A percentile compares a stretch with the other conserved stretches of the same genome.
Conservation (phyloP, 2,888 invertebrate genomes). For the Protodeltote pygarga region DNA sequence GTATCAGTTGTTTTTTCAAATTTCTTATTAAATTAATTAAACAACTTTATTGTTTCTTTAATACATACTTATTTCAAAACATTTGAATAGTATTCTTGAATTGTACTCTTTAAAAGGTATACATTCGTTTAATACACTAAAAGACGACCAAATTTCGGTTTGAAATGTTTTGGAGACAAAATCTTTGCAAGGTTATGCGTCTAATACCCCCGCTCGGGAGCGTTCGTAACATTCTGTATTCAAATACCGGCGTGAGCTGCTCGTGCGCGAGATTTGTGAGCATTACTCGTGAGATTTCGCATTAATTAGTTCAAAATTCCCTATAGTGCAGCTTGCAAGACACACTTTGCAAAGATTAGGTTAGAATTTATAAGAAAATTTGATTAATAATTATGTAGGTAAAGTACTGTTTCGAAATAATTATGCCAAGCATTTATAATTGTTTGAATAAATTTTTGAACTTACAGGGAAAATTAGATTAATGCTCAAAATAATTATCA, state of each 20-base stretch:
- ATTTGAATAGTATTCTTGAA: neutral
- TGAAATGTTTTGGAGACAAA: constrained; percentile 14
- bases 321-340: constrained; percentile 10
- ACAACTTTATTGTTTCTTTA: too few relatives aligned
- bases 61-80: too few relatives aligned
- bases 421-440: too few relatives aligned
- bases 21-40: too few relatives aligned
- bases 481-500: too few relatives aligned
- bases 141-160: neutral
- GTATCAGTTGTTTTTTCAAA: too few relatives aligned
- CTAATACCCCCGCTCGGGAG: constrained; percentile 15
- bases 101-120: neutral
- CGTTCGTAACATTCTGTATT: constrained; percentile 33
- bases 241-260: constrained; percentile 24
- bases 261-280: constrained; percentile 31
- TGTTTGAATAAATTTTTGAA: too few relatives aligned
- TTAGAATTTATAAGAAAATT: too few relatives aligned
- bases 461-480: too few relatives aligned
- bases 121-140: neutral
- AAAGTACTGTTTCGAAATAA: too few relatives aligned
- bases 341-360: constrained; percentile 14
- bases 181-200: constrained; percentile 7
- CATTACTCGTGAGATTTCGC: constrained; percentile 20
- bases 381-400: too few relatives aligned
- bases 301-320: constrained; percentile 37